Base-by-base conservation (phyloP, 64 coral and sea anemone genomes). In the Pocillopora damicornis region DNA sequence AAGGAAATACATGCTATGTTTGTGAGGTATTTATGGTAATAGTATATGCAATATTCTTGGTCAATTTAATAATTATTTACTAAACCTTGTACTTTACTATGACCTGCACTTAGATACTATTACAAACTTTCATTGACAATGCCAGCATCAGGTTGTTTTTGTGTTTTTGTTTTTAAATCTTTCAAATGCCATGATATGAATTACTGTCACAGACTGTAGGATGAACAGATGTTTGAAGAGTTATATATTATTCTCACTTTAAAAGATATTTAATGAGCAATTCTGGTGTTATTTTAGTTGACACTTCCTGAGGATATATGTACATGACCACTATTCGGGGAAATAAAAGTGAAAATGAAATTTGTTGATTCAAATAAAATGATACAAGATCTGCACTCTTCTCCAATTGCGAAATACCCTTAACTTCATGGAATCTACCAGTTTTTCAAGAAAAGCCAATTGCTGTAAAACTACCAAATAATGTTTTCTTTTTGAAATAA, bases 101-200 rank as follows among this genome's bases (percentile, higher is more conserved):
- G 34, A 83, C 63, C 80, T 42, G 61, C 80, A 25, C 45, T 38
- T 67, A 15, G 20, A 13, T 67, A 83, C 67, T 16, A 63, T 16
- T 37, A 12, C 42, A 51, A 51, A 51, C 3, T 51, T 51, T 5
- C 25, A 63, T 37, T 81, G 25, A 81, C 25, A 81, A 83, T 83
- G 61, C 61, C 80, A 83, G 80, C 80, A 83, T 83, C 30, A 51
- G 42, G 42, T 51, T 51, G 42, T 51, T 51, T 51, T 51, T 51
- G 42, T 71, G 3, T 2, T 62, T 37, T 16, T 35, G 61, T 37
- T 20, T 63, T 81, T 18, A 35, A 5, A 63, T 23, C 60, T 81
- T 15, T 81, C 66, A 36, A 63, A 63, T 63, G 42, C 80, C 61
- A 83, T 35, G 15, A 83, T 66, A 67, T 59, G 58, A 11, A 35